These are phyloP conservation scores for Rhimphoctona megacephalus DNA, from an alignment of 2,888 invertebrate species.

Conservation along the genomic window DNA sequence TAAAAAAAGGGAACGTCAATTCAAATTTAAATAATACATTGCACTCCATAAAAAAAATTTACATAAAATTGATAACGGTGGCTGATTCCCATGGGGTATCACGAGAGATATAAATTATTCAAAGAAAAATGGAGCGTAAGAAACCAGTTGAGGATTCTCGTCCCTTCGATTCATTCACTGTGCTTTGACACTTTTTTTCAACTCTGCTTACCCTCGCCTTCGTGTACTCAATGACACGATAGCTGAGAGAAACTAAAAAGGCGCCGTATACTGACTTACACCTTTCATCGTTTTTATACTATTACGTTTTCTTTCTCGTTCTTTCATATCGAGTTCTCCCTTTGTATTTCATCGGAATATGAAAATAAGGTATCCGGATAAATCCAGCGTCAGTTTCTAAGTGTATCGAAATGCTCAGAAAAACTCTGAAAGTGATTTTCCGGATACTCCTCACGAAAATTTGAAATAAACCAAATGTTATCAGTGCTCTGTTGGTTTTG, in stretches of 20 bases:
- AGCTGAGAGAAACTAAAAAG: background rate
- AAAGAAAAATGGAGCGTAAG: conserved; percentile 49
- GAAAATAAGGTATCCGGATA: conserved; percentile 16
- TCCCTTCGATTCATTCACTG: conserved; percentile 68
- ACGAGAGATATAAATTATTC: conserved; percentile 60
- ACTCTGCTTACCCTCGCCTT: conserved; percentile 17
- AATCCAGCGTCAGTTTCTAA: background rate
- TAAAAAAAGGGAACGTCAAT: conserved; percentile 32
- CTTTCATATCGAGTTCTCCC: background rate
- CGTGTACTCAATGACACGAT: conserved; percentile 17
- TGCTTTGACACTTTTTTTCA: conserved; percentile 65
- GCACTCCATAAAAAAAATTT: conserved; percentile 50
- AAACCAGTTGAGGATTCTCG: conserved; percentile 49
- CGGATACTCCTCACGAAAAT: too few species aligned
- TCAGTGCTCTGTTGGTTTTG: too few species aligned
- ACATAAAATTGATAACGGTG: conserved; percentile 34
- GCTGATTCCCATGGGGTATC: conserved; percentile 54
- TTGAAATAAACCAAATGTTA: background rate
- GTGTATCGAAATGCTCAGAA: background rate
- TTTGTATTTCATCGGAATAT: background rate
- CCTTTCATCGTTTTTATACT: background rate
- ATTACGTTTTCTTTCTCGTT: background rate
- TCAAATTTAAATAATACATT: conserved; percentile 64
- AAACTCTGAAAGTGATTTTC: background rate
- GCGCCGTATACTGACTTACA: background rate